Evolutionary conservation across 2,888 invertebrate species (phyloP).

Genomic region (Pristionchus exspectatus): DNA sequence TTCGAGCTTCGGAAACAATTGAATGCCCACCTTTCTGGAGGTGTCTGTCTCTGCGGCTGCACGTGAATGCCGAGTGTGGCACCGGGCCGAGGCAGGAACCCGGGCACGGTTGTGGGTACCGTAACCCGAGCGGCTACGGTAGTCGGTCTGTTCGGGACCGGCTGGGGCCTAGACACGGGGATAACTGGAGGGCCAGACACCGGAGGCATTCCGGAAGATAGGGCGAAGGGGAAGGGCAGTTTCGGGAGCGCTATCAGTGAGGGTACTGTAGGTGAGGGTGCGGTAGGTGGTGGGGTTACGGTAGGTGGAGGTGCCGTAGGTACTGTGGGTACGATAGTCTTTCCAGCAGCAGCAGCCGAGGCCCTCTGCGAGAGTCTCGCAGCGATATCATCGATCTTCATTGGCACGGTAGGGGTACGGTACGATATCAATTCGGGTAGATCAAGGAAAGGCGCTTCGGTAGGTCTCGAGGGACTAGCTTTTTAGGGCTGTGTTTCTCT

Average conservation of each 20-base stretch:
- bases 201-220: background rate
- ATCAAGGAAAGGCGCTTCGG: background rate
- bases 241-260: background rate
- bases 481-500: background rate
- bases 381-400: conserved; percentile 25
- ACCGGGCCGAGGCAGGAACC: background rate
- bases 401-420: background rate
- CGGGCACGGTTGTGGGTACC: background rate
- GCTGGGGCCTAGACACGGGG: no score
- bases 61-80: background rate
- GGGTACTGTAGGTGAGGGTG: background rate
- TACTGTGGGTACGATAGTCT: background rate
- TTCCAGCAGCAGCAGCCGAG: background rate
- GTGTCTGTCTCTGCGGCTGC: background rate
- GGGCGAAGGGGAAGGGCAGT: conserved; percentile 15
- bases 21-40: no score
- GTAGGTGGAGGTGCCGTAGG: background rate
- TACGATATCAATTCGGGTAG: background rate
- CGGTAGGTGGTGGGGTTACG: background rate
- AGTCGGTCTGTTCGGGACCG: background rate
- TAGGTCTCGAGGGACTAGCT: background rate
- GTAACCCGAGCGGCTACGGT: background rate
- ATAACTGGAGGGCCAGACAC: no score
- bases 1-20: no score
- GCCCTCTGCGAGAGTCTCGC: background rate